These are phyloP conservation scores for Melitaea athalia DNA, from an alignment of 2,888 invertebrate genomes.

Conservation along the genomic window DNA sequence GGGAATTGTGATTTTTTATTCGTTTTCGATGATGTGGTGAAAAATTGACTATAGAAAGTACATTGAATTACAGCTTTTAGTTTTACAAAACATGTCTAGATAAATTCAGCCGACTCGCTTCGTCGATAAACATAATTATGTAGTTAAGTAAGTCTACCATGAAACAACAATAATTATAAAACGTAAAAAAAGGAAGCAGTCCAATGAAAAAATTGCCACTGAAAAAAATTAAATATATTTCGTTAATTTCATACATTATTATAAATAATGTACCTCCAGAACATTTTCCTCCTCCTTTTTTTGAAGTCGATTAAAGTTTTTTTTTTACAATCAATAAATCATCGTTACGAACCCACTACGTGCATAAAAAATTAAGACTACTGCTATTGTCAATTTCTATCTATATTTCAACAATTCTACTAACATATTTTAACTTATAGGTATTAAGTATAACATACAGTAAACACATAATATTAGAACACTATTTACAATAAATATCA, in stretches of 20 bases:
- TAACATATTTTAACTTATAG: constrained; percentile 23
- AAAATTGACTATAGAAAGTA: not conserved
- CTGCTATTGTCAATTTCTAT: constrained; percentile 42
- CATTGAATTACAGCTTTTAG: not conserved
- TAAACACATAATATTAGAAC: constrained; percentile 11
- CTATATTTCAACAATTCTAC: constrained; percentile 33
- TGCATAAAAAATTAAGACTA: constrained; percentile 31
- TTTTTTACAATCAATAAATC: too few species aligned
- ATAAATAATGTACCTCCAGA: too few species aligned
- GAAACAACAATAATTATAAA: not conserved
- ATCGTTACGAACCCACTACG: constrained; percentile 5
- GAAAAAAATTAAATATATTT: too few species aligned
- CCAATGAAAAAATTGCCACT: too few species aligned
- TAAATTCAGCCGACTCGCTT: not conserved
- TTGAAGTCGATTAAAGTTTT: too few species aligned
- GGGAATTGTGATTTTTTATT: not conserved
- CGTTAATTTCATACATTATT: too few species aligned
- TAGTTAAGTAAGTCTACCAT: not conserved
- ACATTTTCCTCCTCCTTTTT: too few species aligned
- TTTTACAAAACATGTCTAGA: not conserved
- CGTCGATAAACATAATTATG: not conserved
- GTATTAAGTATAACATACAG: not conserved
- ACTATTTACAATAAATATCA: constrained; percentile 45
- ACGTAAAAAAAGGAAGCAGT: not conserved
- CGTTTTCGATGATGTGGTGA: not conserved